These are phyloP conservation scores for Phymanthus crucifer DNA, from an alignment of 92 coral and sea anemone genomes.

Conservation along the genomic window DNA sequence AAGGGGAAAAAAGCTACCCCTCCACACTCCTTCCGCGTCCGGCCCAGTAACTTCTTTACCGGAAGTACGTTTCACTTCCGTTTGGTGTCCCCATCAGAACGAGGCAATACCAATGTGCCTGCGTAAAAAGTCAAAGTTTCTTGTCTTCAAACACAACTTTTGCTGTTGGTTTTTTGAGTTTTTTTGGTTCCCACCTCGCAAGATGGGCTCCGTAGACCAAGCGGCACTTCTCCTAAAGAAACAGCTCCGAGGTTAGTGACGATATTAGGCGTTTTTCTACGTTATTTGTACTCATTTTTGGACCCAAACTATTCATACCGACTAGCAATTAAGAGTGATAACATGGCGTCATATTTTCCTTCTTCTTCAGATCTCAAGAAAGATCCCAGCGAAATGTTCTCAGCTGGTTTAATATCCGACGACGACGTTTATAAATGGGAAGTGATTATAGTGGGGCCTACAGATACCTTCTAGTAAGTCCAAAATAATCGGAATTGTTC, in stretches of 20 bases:
- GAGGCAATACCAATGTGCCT: slow-evolving; percentile 58
- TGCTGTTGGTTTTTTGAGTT: slow-evolving; percentile 25
- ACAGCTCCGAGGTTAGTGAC: slow-evolving; percentile 78
- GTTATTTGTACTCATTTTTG: slow-evolving; percentile 22
- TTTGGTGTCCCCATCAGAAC: slow-evolving; percentile 36
- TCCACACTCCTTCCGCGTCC: neutral
- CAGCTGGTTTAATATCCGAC: slow-evolving; percentile 97
- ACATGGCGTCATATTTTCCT: slow-evolving; percentile 65
- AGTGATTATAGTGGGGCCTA: slow-evolving; percentile 88
- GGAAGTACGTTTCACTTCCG: slow-evolving; percentile 58
- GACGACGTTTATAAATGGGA: slow-evolving; percentile 95
- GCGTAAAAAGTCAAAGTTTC: slow-evolving; percentile 30
- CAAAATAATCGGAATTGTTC: slow-evolving; percentile 7
- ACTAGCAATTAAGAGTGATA: slow-evolving; percentile 14
- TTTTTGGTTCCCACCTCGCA: slow-evolving; percentile 31
- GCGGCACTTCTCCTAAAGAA: slow-evolving; percentile 86
- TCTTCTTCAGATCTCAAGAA: slow-evolving; percentile 65
- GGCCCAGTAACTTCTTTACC: neutral
- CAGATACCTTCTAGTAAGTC: slow-evolving; percentile 97
- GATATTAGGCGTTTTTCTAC: slow-evolving; percentile 3
- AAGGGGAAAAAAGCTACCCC: neutral
- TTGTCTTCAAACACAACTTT: slow-evolving; percentile 9
- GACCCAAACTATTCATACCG: slow-evolving; percentile 12
- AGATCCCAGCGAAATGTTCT: slow-evolving; percentile 89
- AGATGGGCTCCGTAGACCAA: slow-evolving; percentile 86